Percentiles rank a stretch among this genome's conserved stretches.
These are phyloP conservation scores for Euzetes globulus DNA, from an alignment of 2,888 invertebrate genomes.

Conservation along the genomic window DNA sequence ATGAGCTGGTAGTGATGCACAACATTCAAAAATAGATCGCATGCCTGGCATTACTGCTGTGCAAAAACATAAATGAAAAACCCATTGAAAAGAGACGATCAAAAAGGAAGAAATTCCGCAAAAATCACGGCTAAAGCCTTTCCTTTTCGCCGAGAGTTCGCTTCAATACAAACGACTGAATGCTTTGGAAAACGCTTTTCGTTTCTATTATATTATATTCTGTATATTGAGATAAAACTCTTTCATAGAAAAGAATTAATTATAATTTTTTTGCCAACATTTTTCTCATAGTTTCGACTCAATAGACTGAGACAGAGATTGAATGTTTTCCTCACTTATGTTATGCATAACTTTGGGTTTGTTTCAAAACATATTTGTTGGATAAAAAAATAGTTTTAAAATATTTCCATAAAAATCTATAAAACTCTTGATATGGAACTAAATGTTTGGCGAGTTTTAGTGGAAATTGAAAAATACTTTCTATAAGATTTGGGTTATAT, in stretches of 20 bases:
- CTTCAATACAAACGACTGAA: not conserved
- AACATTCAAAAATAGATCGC: constrained; percentile 25
- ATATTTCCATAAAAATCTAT: too few species aligned
- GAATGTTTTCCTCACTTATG: too few species aligned
- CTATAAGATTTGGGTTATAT: too few species aligned
- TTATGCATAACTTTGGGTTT: too few species aligned
- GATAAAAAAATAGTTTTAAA: too few species aligned
- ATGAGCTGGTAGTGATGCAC: not conserved
- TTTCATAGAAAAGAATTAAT: not conserved
- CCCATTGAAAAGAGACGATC: not conserved
- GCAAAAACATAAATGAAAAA: constrained; percentile 27
- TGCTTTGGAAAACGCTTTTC: not conserved
- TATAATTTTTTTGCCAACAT: not conserved
- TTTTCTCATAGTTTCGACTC: not conserved
- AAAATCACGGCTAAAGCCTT: not conserved
- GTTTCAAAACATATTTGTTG: too few species aligned
- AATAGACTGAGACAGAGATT: not conserved
- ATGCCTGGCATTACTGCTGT: constrained; percentile 16
- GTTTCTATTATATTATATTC: not conserved
- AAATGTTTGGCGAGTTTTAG: too few species aligned
- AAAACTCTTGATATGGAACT: too few species aligned
- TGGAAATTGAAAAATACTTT: too few species aligned
- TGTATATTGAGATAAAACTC: constrained; percentile 1
- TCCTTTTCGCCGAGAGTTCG: not conserved
- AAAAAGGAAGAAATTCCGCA: not conserved